A percentile compares a stretch with the other conserved stretches of the same genome.
These are phyloP conservation scores for Phrynocephalus guinanensis DNA, from an alignment of 2,797 vertebrate genomes.

Conservation along the genomic window DNA sequence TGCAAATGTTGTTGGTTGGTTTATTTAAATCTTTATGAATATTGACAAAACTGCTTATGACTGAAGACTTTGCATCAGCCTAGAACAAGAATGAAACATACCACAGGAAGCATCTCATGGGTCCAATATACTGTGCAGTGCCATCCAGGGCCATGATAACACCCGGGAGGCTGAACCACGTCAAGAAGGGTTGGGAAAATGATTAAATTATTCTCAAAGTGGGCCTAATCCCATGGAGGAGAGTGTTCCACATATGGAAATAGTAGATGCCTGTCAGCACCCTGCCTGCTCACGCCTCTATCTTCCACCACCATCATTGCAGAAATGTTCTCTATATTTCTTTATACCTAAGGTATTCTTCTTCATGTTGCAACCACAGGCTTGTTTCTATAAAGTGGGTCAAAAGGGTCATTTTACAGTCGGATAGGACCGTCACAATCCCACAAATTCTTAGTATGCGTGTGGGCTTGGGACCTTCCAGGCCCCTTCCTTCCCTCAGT, in stretches of 20 bases:
- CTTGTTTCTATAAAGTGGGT: neutral
- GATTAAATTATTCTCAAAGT: neutral
- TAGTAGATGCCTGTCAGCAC: accelerated
- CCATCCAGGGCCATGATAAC: neutral
- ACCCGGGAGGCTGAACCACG: neutral
- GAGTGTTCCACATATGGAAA: neutral
- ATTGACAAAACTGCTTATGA: neutral
- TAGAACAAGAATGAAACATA: neutral
- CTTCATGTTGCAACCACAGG: neutral
- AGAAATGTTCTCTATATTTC: neutral
- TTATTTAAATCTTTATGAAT: neutral
- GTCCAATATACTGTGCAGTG: neutral
- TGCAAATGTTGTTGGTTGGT: neutral
- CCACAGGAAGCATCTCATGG: neutral
- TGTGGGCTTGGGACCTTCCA: neutral
- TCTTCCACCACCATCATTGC: neutral
- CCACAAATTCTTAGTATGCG: neutral
- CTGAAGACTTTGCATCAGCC: neutral
- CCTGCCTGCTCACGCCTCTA: neutral
- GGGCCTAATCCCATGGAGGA: neutral
- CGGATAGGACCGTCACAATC: neutral
- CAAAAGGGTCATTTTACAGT: neutral
- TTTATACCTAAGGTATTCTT: neutral
- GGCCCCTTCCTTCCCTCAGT: neutral
- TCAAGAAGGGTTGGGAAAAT: neutral